Base-by-base conservation (phyloP, 92 coral and sea anemone species). In the Zoanthus sociatus region DNA sequence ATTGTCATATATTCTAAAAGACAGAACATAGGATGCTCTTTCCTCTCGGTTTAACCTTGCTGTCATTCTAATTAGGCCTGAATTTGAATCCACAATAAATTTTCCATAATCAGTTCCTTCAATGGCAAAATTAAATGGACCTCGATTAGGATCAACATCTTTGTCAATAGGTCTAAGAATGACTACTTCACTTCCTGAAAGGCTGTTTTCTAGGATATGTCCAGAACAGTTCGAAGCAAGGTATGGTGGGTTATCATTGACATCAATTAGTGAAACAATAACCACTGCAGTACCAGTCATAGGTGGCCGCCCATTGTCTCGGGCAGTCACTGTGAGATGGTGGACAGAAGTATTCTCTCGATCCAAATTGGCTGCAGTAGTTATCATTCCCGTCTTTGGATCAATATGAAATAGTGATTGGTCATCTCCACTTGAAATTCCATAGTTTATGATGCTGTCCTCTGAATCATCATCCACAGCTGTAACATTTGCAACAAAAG, bases 391-490 rank as follows among this genome's bases (percentile, higher is more conserved):
- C 20, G 94, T 87, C n/a, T 56, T 78, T 7, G 88, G 30, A 76
- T 93, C 92, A 18, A 97, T 87, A 50, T 21, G 33, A 83, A 97
- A 97, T 21, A 93, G 87, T 42, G 83, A 56, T 70, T 91, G 88
- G 31, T 88, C 78, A 84, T 95, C 95, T 9, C 98, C 98, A 7
- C 72, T 55, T 16, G 83, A 68, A 73, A 97, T 93, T 3, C 97
- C 91, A 73, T 97, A 97, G 18, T 46, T 75, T 70, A 97, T 87
- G 18, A 76, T 76, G 21, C 89, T 53, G 16, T 70, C 73, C 18
- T 58, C 78, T 0, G 91, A 82, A 84, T 96, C 99, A 75, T 93
- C 99, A 81, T 97, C 99, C 9, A 97, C 93, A n/a, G 99, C 99
- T 33, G 95, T 95, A 76, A 97, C 95, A 84, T 92, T 97, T 1